phyloP scores from a whole-genome alignment of 2,888 invertebrate species.

The Aquatica leii region DNA sequence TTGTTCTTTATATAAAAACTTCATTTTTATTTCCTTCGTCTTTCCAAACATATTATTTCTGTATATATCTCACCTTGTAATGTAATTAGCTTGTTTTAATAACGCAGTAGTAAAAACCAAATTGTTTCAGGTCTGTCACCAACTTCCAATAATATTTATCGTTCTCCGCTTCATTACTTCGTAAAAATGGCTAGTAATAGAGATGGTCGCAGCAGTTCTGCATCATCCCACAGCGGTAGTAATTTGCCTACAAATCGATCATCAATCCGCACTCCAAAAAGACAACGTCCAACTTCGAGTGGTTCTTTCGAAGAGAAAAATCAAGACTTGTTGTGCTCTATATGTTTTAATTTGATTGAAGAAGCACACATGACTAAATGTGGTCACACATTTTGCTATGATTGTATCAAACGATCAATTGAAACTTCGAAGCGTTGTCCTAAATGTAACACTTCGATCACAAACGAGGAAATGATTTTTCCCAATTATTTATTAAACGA shows the following conservation, averaged over 20 bases:
- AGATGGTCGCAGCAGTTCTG: constrained; percentile 61
- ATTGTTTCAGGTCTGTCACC: constrained; percentile 66
- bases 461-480: constrained; percentile 76
- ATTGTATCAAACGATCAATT: constrained; percentile 77
- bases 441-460: constrained; percentile 79
- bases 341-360: constrained; percentile 86
- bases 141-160: constrained; percentile 31
- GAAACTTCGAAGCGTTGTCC: constrained; percentile 78
- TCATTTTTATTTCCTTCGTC: too few relatives aligned
- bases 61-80: too few relatives aligned
- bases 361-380: constrained; percentile 92
- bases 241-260: constrained; percentile 57
- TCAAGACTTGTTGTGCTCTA: constrained; percentile 48
- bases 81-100: too few relatives aligned
- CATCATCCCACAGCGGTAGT: constrained; percentile 59
- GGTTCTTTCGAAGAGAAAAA: constrained; percentile 66
- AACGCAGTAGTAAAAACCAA: constrained; percentile 26
- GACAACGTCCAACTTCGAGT: constrained; percentile 63
- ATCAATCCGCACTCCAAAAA: constrained; percentile 62
- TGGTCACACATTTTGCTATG: constrained; percentile 91
- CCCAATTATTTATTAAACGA: constrained; percentile 89
- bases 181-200: constrained; percentile 55
- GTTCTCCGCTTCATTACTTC: constrained; percentile 9
- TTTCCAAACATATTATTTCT: too few relatives aligned
- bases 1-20: too few relatives aligned